Percentiles rank a stretch among this genome's conserved stretches.
These are phyloP conservation scores for Drosophila saltans DNA, from an alignment of 1,140 invertebrate species.

Conservation along the genomic window DNA sequence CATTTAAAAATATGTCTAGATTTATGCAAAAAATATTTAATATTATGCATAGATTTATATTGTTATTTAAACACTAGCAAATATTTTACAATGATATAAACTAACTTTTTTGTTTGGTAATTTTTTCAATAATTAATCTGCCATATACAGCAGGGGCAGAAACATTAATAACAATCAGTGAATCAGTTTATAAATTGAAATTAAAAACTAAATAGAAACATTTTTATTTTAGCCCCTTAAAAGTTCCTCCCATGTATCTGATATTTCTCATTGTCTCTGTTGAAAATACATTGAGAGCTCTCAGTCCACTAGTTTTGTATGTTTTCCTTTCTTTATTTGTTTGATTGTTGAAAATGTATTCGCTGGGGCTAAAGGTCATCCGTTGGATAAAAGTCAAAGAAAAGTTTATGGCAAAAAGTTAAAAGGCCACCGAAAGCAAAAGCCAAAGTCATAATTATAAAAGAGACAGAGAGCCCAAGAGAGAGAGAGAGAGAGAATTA, in stretches of 20 bases:
- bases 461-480: background rate
- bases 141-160: too few species aligned
- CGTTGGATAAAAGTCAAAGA: background rate
- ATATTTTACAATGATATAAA: too few species aligned
- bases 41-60: too few species aligned
- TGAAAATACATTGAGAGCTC: background rate
- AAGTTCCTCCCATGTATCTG: too few species aligned
- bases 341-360: background rate
- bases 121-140: too few species aligned
- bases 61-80: too few species aligned
- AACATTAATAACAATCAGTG: too few species aligned
- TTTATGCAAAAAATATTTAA: constrained; percentile 32
- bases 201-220: too few species aligned
- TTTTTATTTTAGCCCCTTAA: too few species aligned
- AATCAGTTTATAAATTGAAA: too few species aligned
- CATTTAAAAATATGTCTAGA: constrained; percentile 34
- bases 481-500: background rate
- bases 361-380: background rate
- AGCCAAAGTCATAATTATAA: constrained; percentile 14
- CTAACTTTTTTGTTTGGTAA: too few species aligned
- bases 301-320: background rate
- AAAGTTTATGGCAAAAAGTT: constrained; percentile 5
- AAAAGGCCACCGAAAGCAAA: constrained; percentile 6
- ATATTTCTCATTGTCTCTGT: background rate
- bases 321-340: background rate